phyloP scores from a whole-genome alignment of 2,888 invertebrate species.

The Andrena flavipes region DNA sequence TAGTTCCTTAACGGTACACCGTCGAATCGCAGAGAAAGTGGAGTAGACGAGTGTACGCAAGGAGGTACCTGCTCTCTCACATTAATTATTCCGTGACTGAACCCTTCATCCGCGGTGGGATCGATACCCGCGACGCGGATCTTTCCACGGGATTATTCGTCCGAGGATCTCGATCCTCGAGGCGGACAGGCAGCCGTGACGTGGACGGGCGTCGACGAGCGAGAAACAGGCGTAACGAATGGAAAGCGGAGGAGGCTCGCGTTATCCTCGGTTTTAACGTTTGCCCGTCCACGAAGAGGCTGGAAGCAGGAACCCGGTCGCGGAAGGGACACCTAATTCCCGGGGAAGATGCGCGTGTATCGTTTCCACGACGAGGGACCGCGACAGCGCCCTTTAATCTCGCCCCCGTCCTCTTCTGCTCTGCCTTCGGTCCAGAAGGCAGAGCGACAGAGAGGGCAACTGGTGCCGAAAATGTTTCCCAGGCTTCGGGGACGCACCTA shows the following conservation, averaged over 20 bases:
- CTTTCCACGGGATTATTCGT: constrained; percentile 69
- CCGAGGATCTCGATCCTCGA: constrained; percentile 68
- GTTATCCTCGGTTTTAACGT: constrained; percentile 55
- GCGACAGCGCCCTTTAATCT: constrained; percentile 72
- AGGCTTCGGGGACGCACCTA: constrained; percentile 55
- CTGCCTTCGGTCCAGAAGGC: constrained; percentile 13
- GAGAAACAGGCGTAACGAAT: constrained; percentile 20
- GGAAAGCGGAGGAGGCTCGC: constrained; percentile 30
- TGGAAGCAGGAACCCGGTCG: no score
- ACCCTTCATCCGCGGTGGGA: constrained; percentile 71
- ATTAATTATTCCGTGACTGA: constrained; percentile 74
- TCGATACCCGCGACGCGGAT: constrained; percentile 72
- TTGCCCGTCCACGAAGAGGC: constrained; percentile 2
- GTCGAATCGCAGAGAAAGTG: constrained; percentile 72
- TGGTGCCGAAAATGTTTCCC: constrained; percentile 74
- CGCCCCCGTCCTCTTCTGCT: constrained; percentile 25
- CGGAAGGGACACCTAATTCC: constrained; percentile 1
- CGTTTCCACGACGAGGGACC: constrained; percentile 38
- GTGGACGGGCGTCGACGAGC: neutral
- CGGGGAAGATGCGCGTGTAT: neutral
- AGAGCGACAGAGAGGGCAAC: constrained; percentile 2
- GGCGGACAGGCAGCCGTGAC: constrained; percentile 21
- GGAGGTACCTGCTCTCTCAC: constrained; percentile 75
- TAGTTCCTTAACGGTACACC: no score
- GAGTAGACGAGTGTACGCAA: constrained; percentile 71